A percentile compares a stretch with the other conserved stretches of the same genome.
Evolutionary conservation across 2,797 vertebrate species (phyloP).

Genomic region (Periophthalmus magnuspinnatus): DNA sequence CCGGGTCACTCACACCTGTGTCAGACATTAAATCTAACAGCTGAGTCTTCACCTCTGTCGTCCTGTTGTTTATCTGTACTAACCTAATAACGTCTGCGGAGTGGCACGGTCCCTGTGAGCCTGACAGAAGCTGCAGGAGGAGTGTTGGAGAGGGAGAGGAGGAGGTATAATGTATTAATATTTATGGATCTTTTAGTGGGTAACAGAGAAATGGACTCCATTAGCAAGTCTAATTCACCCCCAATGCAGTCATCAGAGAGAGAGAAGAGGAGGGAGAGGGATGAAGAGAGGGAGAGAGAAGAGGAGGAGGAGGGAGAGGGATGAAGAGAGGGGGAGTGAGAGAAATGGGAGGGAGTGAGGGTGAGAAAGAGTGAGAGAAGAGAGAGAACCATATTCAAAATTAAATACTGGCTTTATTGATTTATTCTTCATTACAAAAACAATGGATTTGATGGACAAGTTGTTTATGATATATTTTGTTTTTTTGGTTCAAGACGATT

Average conservation of each 20-base stretch:
- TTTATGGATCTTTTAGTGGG: slow-evolving; percentile 64
- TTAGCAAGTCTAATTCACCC: slow-evolving; percentile 75
- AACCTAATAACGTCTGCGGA: slow-evolving; percentile 62
- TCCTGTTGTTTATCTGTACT: slow-evolving; percentile 52
- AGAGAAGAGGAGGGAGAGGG: not conserved
- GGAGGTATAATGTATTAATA: slow-evolving; percentile 60
- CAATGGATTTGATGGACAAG: too few species aligned
- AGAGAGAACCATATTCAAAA: too few species aligned
- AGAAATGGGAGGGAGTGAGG: too few species aligned
- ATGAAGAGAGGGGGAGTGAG: too few species aligned
- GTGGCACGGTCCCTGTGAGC: slow-evolving; percentile 44
- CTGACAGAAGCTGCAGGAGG: slow-evolving; percentile 53
- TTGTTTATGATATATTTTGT: too few species aligned
- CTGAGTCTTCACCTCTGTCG: slow-evolving; percentile 51
- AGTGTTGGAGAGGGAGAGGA: slow-evolving; percentile 19
- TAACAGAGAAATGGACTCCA: slow-evolving; percentile 55
- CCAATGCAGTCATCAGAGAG: slow-evolving; percentile 35
- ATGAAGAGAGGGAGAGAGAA: too few species aligned
- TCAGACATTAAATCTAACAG: slow-evolving; percentile 26
- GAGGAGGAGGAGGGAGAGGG: too few species aligned
- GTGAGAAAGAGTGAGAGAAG: too few species aligned
- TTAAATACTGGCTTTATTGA: too few species aligned
- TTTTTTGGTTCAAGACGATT: too few species aligned
- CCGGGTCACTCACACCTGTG: not conserved
- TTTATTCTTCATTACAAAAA: too few species aligned